Percentiles rank a stretch among this genome's conserved stretches.
phyloP scores from a whole-genome alignment of 2,113 vertebrate species.

The Microtus oregoni region DNA sequence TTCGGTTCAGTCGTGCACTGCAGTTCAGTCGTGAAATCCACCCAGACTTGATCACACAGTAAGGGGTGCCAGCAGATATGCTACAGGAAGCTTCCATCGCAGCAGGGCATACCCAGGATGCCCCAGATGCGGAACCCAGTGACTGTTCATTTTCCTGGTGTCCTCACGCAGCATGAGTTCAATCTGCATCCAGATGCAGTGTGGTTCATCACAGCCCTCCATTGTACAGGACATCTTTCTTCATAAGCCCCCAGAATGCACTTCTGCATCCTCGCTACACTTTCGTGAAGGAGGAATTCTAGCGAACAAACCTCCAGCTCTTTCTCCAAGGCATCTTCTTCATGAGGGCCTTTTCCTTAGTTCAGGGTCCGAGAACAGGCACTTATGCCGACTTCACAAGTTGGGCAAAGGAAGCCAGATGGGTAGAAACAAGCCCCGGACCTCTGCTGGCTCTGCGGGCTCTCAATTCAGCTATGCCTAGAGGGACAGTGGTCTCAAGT shows the following conservation, averaged over 20 bases:
- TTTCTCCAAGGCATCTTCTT: background rate
- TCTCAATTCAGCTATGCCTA: background rate
- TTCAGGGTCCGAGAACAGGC: background rate
- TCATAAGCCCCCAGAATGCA: background rate
- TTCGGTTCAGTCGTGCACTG: background rate
- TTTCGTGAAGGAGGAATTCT: background rate
- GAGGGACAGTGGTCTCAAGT: background rate
- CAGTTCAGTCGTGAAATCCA: background rate
- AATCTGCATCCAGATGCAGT: background rate
- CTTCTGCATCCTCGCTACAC: background rate
- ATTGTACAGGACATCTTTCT: background rate
- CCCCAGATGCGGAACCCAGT: background rate
- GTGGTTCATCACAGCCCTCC: background rate
- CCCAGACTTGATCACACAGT: background rate
- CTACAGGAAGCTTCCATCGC: background rate
- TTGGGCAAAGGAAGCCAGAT: background rate
- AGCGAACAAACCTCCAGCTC: background rate
- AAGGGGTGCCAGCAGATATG: rapidly evolving
- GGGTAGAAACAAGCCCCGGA: background rate
- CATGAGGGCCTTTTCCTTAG: background rate
- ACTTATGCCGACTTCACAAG: background rate
- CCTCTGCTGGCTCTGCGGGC: background rate
- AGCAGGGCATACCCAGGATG: too few species aligned
- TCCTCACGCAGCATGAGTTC: background rate
- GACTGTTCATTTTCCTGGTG: too few species aligned